Conservation (phyloP, 2,797 vertebrate genomes). For the Malurus leucopterus region DNA sequence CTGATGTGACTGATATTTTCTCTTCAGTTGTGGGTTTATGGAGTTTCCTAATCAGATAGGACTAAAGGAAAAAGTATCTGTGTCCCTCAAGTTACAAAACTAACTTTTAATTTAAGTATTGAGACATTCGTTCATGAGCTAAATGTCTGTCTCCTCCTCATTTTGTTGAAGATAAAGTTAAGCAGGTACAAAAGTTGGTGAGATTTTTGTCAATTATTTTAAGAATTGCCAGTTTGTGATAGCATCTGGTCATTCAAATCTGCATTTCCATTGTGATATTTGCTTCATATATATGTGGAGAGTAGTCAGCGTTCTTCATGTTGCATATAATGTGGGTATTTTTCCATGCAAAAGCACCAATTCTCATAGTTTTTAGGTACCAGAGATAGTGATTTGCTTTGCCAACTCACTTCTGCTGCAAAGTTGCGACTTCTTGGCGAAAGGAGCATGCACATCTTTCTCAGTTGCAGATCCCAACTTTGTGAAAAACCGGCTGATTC, state of each 20-base stretch:
- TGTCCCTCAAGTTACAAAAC: neutral
- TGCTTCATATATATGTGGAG: neutral
- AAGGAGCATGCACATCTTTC: neutral
- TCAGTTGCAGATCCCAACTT: neutral
- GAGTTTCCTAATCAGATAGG: neutral
- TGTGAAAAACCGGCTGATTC: neutral
- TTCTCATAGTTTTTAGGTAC: neutral
- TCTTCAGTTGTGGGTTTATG: neutral
- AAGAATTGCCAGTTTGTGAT: neutral
- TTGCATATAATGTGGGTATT: neutral
- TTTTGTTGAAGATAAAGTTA: neutral
- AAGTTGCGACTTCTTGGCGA: neutral
- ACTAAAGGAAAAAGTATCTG: neutral
- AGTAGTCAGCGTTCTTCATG: neutral
- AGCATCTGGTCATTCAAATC: neutral
- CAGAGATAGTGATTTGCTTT: neutral
- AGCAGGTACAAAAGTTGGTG: neutral
- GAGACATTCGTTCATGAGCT: neutral
- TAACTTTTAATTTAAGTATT: neutral
- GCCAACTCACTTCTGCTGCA: neutral
- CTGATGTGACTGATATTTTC: neutral
- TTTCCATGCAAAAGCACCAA: neutral
- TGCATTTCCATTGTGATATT: neutral
- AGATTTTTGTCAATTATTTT: neutral
- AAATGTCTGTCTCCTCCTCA: neutral